Base-by-base conservation (phyloP, 2,888 invertebrate genomes). In the Leucoma salicis region DNA sequence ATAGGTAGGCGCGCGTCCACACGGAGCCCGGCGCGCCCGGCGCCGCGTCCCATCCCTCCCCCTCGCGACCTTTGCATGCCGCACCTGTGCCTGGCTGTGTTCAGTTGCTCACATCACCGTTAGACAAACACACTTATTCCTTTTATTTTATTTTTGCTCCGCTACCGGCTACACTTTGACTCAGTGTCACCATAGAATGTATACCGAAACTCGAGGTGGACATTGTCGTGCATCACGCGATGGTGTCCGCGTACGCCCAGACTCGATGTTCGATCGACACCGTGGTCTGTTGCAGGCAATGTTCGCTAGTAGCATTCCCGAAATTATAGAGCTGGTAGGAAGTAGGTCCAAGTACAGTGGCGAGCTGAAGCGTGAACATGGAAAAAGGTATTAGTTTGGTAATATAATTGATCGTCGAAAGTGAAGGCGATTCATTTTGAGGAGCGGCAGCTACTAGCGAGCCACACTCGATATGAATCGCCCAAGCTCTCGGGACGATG, bases 221-320 rank as follows among this genome's bases (percentile, higher is more conserved):
- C 87, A 80, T 87, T 87, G 87, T 85, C 88, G 87, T 85, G 88
- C 87, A 87, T 81, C 85, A 82, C 86, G 77, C 84, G 83, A 82
- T 82, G 86, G 87, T 84, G 85, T 80, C 74, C 81, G 80, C 77
- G 78, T 70, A 73, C 75, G 61, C 67, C 57, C 63, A 59, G 70
- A 70, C 74, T 74, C 73, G 68, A 70, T 75, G 67, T 77, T 71
- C 84, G 82, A 85, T 74, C 84, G 83, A 80, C 89, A 83, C 89
- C 88, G 82, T 88, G 89, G 89, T 92, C 93, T 92, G 93, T 94
- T 95, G 91, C 95, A 98, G 98, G 99, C 98, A 92, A 97, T 99
- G 95, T 99, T 99, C 96, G 98, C 99, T 93, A 98, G 97, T 95
- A 98, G 97, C 94, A 97, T 99, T 92, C 99, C 99, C 91, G 99